These are phyloP conservation scores for Dolichotis patagonum DNA, from an alignment of 2,113 vertebrate species.

Conservation along the genomic window DNA sequence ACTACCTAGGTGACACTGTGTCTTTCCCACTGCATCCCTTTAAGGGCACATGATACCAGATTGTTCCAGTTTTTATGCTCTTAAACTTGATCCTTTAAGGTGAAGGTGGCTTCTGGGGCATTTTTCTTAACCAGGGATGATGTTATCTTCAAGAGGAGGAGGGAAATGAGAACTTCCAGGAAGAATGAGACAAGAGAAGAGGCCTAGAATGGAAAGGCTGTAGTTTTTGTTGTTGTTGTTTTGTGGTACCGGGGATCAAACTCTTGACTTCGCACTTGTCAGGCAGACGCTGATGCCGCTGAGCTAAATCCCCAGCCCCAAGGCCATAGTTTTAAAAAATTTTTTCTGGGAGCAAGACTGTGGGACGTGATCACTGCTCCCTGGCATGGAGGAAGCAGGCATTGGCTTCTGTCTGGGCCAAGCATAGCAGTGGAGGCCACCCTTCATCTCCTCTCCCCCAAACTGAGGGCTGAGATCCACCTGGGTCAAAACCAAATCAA, in stretches of 20 bases:
- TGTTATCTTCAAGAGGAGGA: not conserved
- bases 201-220: not conserved
- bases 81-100: constrained; percentile 9
- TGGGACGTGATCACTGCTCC: not conserved
- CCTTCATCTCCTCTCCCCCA: not conserved
- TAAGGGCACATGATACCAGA: not conserved
- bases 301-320: too few species aligned
- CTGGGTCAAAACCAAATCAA: constrained; percentile 15
- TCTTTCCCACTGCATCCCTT: not conserved
- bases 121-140: not conserved
- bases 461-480: not conserved
- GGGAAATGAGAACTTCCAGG: not conserved
- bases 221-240: not conserved
- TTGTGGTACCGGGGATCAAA: too few species aligned
- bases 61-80: not conserved
- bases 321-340: too few species aligned
- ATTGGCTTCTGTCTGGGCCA: not conserved
- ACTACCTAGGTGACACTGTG: not conserved
- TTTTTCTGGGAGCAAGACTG: not conserved
- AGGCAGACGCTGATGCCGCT: too few species aligned
- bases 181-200: not conserved
- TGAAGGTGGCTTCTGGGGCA: not conserved
- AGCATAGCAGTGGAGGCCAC: not conserved
- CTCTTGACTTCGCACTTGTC: too few species aligned
- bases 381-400: not conserved